A percentile compares a stretch with the other conserved stretches of the same genome.
These are phyloP conservation scores for Xiphophorus birchmanni DNA, from an alignment of 2,797 vertebrate species.

Conservation along the genomic window DNA sequence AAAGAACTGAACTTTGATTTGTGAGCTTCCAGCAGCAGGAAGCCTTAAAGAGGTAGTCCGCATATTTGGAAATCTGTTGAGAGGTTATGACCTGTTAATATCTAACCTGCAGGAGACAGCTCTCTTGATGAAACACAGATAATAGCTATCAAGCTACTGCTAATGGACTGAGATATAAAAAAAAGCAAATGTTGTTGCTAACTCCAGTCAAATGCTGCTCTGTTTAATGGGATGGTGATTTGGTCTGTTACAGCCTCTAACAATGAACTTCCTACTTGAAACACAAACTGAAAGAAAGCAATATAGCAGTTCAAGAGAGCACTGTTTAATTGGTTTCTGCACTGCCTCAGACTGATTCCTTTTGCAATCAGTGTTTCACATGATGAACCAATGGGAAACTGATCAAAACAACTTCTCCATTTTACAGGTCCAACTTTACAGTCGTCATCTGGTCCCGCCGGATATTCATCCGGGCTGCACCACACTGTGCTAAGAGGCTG, in stretches of 20 bases:
- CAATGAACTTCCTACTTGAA: background rate
- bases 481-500: too few species aligned
- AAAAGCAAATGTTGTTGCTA: background rate
- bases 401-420: background rate
- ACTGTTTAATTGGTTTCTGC: background rate
- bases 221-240: background rate
- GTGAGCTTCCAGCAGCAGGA: background rate
- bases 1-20: background rate
- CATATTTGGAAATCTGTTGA: background rate
- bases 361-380: background rate
- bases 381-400: background rate
- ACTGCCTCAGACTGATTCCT: background rate
- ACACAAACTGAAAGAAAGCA: background rate
- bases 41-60: background rate
- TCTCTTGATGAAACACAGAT: background rate
- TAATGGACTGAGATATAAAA: background rate
- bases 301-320: background rate
- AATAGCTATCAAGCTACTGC: background rate
- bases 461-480: too few species aligned
- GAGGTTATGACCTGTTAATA: background rate
- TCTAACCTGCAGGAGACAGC: background rate
- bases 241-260: background rate
- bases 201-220: background rate
- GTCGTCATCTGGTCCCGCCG: too few species aligned
- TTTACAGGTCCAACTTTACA: background rate